Conservation (phyloP, 2,113 vertebrate species). For the Leucopternis melanops region DNA sequence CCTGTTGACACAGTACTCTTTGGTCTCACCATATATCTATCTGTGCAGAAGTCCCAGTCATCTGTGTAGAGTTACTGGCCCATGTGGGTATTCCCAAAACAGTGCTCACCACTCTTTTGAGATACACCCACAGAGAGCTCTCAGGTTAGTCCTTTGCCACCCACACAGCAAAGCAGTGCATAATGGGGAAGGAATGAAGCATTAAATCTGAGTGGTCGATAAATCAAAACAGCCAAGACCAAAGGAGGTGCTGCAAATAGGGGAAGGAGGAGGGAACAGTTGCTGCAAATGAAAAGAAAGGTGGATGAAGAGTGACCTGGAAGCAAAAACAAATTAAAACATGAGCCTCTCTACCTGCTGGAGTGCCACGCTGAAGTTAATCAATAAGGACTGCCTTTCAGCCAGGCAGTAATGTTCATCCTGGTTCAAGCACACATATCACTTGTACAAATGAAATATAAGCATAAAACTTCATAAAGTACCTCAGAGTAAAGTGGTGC, state of each 20-base stretch:
- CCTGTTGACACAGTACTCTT: neutral
- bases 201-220: slow-evolving; percentile 19
- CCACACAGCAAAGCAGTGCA: neutral
- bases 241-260: neutral
- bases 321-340: slow-evolving; percentile 12
- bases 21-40: neutral
- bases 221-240: slow-evolving; percentile 58
- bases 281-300: neutral
- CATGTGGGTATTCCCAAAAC: neutral
- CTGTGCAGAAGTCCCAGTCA: neutral
- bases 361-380: neutral
- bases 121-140: neutral
- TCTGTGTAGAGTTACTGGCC: neutral
- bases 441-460: neutral
- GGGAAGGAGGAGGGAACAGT: neutral
- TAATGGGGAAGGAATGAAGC: neutral
- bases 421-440: neutral
- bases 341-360: neutral
- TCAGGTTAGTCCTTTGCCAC: neutral
- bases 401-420: neutral
- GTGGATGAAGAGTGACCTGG: neutral
- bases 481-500: neutral
- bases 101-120: neutral
- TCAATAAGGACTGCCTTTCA: neutral
- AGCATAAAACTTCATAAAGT: neutral